These are phyloP conservation scores for Hippocampus mohnikei DNA, from an alignment of 2,113 vertebrate species.

Conservation along the genomic window DNA sequence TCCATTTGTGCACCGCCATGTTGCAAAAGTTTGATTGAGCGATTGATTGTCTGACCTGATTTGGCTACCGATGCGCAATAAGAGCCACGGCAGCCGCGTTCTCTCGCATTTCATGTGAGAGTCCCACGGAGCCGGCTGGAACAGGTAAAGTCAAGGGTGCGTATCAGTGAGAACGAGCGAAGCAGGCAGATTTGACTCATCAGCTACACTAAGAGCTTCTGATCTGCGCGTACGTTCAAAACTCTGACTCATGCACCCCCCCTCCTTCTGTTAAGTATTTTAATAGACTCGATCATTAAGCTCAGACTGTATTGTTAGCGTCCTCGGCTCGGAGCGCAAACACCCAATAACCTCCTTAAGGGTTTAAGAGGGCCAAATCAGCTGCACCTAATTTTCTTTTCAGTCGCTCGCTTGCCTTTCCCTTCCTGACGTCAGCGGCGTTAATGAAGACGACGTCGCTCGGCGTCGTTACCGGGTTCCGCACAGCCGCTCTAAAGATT, in stretches of 20 bases:
- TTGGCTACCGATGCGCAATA: background rate
- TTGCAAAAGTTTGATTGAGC: slow-evolving; percentile 1
- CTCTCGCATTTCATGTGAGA: background rate
- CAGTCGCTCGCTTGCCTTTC: slow-evolving; percentile 47
- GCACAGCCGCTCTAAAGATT: slow-evolving; percentile 66
- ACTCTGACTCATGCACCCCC: slow-evolving; percentile 8
- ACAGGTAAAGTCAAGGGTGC: background rate
- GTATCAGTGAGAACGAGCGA: background rate
- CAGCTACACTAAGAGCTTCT: slow-evolving; percentile 22
- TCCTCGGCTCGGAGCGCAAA: slow-evolving; percentile 42
- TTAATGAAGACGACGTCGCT: slow-evolving; percentile 59
- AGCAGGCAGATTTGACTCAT: slow-evolving; percentile 20
- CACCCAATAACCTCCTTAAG: slow-evolving; percentile 39
- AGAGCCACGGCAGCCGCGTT: background rate
- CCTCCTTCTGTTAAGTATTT: slow-evolving; percentile 30
- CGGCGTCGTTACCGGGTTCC: slow-evolving; percentile 42
- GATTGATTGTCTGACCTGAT: slow-evolving; percentile 14
- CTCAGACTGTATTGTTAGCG: slow-evolving; percentile 50
- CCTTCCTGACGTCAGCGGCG: slow-evolving; percentile 49
- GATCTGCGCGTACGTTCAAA: slow-evolving; percentile 17
- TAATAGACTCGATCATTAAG: slow-evolving; percentile 56
- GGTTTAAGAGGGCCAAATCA: slow-evolving; percentile 56
- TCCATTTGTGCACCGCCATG: slow-evolving; percentile 1
- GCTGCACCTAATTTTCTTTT: slow-evolving; percentile 57
- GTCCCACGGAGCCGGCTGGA: background rate